phyloP scores from a whole-genome alignment of 1,140 invertebrate species.

The Aphidius gifuensis region DNA sequence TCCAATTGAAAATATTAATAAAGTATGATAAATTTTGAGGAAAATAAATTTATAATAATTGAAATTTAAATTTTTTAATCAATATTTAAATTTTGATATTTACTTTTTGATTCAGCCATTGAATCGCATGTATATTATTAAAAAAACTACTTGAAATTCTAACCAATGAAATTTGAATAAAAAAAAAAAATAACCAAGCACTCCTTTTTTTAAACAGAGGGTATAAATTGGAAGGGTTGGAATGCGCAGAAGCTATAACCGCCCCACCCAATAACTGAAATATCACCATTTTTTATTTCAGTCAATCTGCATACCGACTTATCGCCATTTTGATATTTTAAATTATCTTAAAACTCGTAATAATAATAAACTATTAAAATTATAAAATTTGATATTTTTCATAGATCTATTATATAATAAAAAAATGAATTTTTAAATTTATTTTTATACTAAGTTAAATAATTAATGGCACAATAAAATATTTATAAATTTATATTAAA shows the following conservation, averaged over 20 bases:
- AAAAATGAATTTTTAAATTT: no score
- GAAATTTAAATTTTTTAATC: no score
- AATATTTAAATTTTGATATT: no score
- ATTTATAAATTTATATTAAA: no score
- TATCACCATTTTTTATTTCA: conserved; percentile 34
- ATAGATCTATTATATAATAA: no score
- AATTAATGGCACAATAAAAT: no score
- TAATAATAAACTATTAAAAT: no score
- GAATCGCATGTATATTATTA: no score
- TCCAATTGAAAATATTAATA: background rate
- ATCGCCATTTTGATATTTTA: conserved; percentile 50
- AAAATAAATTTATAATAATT: no score
- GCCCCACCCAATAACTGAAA: conserved; percentile 33
- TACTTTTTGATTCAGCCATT: no score
- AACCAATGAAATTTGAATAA: conserved; percentile 42
- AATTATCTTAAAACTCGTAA: conserved; percentile 23
- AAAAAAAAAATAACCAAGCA: conserved; percentile 29
- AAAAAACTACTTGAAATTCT: conserved; percentile 20
- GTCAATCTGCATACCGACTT: conserved; percentile 53
- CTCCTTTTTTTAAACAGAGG: conserved; percentile 32
- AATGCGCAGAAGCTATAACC: conserved; percentile 49
- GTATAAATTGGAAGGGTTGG: conserved; percentile 29
- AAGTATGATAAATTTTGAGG: background rate
- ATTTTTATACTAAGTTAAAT: no score
- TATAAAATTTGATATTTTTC: no score